These are phyloP conservation scores for Molossus alvarezi DNA, from an alignment of 2,797 vertebrate species.

Conservation along the genomic window DNA sequence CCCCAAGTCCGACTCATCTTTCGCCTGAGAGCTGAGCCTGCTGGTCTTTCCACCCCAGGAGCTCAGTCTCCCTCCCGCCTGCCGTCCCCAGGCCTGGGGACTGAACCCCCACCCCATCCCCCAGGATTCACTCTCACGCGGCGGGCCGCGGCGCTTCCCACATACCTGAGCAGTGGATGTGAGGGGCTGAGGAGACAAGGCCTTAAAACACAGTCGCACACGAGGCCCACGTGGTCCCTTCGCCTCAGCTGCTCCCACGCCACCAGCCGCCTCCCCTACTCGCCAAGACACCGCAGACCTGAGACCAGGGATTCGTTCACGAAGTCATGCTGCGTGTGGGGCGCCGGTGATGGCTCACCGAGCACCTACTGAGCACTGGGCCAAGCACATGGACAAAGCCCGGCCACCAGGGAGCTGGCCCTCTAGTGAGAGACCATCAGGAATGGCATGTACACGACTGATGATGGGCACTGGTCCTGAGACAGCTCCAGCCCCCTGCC, in stretches of 20 bases:
- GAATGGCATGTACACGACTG: fast-evolving
- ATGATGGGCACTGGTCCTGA: fast-evolving
- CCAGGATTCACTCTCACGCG: too few species aligned
- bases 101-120: neutral
- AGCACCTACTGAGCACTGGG: neutral
- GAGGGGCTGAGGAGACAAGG: neutral
- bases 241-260: neutral
- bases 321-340: neutral
- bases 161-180: neutral
- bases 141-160: neutral
- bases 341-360: neutral
- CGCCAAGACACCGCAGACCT: neutral
- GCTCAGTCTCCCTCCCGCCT: neutral
- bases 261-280: neutral
- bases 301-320: neutral
- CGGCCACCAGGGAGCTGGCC: neutral
- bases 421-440: neutral
- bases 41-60: neutral
- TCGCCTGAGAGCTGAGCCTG: neutral
- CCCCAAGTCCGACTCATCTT: fast-evolving
- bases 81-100: neutral
- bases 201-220: neutral
- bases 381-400: neutral
- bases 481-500: neutral
- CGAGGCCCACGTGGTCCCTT: fast-evolving